Base-by-base conservation (phyloP, 2,888 invertebrate genomes). In the Aleiodes leptofemur region DNA sequence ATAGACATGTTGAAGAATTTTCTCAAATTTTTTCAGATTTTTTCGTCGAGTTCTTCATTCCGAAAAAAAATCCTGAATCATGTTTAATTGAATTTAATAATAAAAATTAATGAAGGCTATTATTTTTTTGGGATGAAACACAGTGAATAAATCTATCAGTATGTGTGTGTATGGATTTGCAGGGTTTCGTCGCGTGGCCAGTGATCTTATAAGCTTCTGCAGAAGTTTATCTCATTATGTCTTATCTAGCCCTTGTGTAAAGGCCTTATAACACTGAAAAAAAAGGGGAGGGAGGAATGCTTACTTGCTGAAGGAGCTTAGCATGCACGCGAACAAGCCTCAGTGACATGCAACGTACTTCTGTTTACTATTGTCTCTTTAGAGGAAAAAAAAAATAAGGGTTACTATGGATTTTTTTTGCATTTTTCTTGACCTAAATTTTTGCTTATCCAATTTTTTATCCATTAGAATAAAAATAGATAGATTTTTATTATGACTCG, bases 161-260 rank as follows among this genome's bases (percentile, higher is more conserved):
- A 61, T 13, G 23, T 23, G 23, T 53, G 29, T 51, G n/a, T 68
- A 31, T 80, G 86, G 88, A 88, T 89, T 89, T 89, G 86, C 87
- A 88, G 83, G 89, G 89, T 89, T 89, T 89, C 89, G 88, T 89
- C 88, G 89, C 89, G 88, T 89, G 89, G 88, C 85, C 82, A 84
- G 86, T 89, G 88, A 89, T 89, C 89, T 88, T 87, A 88, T 89
- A 89, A 88, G 86, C 87, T 82, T 79, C 82, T 43, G 43, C 43
- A 74, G 82, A 86, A 88, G 88, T 87, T 89, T 89, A 89, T 89
- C 89, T 89, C 87, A 89, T 89, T 89, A 89, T 84, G 84, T 86
- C 86, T 88, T 88, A 88, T 89, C 89, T 88, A 85, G 83, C 74
- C 70, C 72, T 43, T 77, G 66, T 77, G 66, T 53, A 55, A 59